A percentile compares a stretch with the other conserved stretches of the same genome.
Evolutionary conservation across 2,113 vertebrate species (phyloP).

Genomic region (Spea multiplicata): DNA sequence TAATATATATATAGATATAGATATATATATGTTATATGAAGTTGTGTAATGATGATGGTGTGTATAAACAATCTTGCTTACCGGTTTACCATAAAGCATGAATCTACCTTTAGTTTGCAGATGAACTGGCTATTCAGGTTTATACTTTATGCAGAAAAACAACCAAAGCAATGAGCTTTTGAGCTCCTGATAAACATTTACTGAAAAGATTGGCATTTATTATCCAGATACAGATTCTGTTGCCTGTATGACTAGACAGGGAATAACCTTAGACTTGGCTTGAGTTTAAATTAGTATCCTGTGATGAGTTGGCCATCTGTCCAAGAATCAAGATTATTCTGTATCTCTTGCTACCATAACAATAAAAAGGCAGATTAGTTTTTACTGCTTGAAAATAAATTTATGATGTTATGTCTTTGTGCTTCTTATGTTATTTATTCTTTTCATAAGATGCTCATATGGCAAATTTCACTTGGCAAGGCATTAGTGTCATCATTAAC

Average conservation of each 20-base stretch:
- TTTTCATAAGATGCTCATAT: constrained; percentile 58
- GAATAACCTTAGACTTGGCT: constrained; percentile 53
- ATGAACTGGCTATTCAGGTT: constrained; percentile 11
- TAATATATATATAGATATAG: no score
- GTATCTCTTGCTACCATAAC: constrained; percentile 55
- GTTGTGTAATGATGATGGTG: background rate
- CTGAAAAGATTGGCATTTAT: constrained; percentile 47
- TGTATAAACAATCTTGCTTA: background rate
- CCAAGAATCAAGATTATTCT: constrained; percentile 52
- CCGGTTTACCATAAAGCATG: background rate
- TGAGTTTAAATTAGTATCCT: constrained; percentile 59
- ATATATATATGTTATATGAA: no score
- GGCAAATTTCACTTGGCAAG: constrained; percentile 51
- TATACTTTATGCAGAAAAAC: constrained; percentile 18
- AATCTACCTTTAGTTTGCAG: background rate
- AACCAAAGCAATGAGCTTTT: constrained; percentile 24
- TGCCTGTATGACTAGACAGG: constrained; percentile 52
- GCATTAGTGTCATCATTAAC: constrained; percentile 54
- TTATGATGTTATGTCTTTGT: constrained; percentile 53
- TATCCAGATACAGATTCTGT: constrained; percentile 43
- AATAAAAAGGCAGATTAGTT: constrained; percentile 51
- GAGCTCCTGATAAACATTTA: constrained; percentile 45
- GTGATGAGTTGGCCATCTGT: constrained; percentile 50
- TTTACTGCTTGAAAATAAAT: constrained; percentile 56
- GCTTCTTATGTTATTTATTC: constrained; percentile 52